Percentiles rank a stretch among this genome's conserved stretches.
phyloP scores from a whole-genome alignment of 2,888 invertebrate genomes.

The Synergus japonicus region DNA sequence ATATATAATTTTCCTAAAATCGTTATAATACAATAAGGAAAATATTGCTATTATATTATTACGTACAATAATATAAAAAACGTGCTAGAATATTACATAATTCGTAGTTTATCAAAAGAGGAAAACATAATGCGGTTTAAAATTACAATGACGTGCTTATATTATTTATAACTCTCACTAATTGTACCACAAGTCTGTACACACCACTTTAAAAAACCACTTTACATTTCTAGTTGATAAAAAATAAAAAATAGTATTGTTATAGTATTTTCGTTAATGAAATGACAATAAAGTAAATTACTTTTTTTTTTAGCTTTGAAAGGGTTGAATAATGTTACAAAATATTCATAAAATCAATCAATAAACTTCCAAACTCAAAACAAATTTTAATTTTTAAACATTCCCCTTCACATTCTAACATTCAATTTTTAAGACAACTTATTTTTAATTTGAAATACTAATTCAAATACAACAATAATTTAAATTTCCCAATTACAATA shows the following conservation, averaged over 20 bases:
- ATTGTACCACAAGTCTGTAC: neutral
- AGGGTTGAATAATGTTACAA: neutral
- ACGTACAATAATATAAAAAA: constrained; percentile 7
- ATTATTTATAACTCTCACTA: neutral
- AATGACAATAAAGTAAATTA: neutral
- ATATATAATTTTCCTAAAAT: constrained; percentile 3
- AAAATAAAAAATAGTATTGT: neutral
- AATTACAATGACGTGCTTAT: neutral
- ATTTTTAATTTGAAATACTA: neutral
- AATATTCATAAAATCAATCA: neutral
- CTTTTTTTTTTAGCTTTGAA: neutral
- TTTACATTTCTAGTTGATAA: neutral
- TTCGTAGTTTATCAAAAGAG: constrained; percentile 1
- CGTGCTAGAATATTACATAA: neutral
- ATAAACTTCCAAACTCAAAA: neutral
- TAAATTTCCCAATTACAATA: neutral
- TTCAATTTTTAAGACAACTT: neutral
- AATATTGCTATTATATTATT: neutral
- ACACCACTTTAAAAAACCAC: neutral
- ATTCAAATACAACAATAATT: neutral
- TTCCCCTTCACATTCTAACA: neutral
- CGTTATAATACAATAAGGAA: constrained; percentile 7
- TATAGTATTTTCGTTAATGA: neutral
- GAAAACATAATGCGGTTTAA: neutral
- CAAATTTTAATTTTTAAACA: neutral